Evolutionary conservation across 1,140 invertebrate species (phyloP), one percentile per base, ranked within the genome.

Genomic region (Danaus melanippus): DNA sequence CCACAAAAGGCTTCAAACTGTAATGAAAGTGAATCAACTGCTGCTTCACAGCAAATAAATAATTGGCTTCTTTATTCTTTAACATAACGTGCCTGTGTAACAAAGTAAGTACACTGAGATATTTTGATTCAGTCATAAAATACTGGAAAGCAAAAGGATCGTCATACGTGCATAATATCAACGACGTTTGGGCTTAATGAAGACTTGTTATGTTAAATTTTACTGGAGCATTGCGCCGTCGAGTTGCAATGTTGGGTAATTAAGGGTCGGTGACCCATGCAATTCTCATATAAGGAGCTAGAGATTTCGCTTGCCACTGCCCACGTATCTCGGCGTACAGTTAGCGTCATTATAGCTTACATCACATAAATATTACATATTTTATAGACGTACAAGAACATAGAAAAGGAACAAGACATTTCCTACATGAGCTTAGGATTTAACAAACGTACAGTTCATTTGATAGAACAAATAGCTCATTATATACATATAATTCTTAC

Each of bases 161-260:
- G 3, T 15, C 15, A 15, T 3, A 15, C 15, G 3, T 3, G 15
- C 15, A 15, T 15, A 15, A 15, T 15, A 15, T 15, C 15, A 3
- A 15, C 64, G 62, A 57, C 66, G 59, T 62, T 67, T 66, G 68
- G 63, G 65, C 76, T 71, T 79, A 85, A 83, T 85, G 83, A 85
- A 83, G 79, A 63, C 79, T 85, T 75, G 79, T 83, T 85, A 83
- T 82, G 74, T 74, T 76, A 74, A 80, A 85, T 81, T 84, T 82
- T 85, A 85, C 77, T 84, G 77, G 82, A 77, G 73, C 82, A 79
- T 80, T 85, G 80, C 79, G 80, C 79, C 69, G 70, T 66, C 63
- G 60, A 69, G 58, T 71, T 73, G 71, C 70, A 66, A 62, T 71
- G 58, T 60, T 59, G 67, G 67, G 74, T 83, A 85, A 85, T 85